Evolutionary conservation across 64 coral and sea anemone species (phyloP), one percentile per base, ranked within the genome.

Genomic region (Montipora cactus): DNA sequence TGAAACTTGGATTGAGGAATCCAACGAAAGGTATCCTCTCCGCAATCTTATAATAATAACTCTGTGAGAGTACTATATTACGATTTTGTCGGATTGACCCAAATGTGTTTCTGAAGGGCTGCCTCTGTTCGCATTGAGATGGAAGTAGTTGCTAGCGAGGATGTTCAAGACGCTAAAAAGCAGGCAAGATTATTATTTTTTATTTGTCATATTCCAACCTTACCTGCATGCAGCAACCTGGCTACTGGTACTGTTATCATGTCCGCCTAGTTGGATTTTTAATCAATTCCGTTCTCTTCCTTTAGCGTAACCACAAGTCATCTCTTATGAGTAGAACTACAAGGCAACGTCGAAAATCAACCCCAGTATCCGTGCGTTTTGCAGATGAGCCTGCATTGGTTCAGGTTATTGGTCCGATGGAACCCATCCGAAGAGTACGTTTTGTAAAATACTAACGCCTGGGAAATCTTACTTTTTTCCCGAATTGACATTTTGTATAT

Each of bases 261-360:
- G 18, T 22, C 68, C 4, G 68, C 23, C 50, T 84, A 4, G 21
- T 45, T 11, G 2, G 9, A 64, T 22, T 23, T 23, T 57, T 79
- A 64, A 64, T 64, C 61, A 7, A 64, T 64, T 64, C 13, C 14
- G 14, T 64, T 64, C 61, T 64, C 14, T 15, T 64, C 61, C 77
- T 15, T 81, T 25, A 99, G 98, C 79, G 86, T 37, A 93, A 90
- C 8, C 95, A 89, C 4, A 96, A 95, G 88, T 99, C 98, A 16
- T 99, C 98, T 1, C 83, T 99, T 11, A 96, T 99, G 98, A 99
- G 98, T 85, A 88, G 98, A 76, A 81, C 95, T 19, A 96, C 98
- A 51, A 89, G 98, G 47, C 95, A 99, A 80, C 93, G 92, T 69
- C 92, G 98, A 14, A 79, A 79, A 21, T 96, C 95, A 4, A 92